Conservation (phyloP, 2,888 invertebrate species). For the Phengaris alcon region DNA sequence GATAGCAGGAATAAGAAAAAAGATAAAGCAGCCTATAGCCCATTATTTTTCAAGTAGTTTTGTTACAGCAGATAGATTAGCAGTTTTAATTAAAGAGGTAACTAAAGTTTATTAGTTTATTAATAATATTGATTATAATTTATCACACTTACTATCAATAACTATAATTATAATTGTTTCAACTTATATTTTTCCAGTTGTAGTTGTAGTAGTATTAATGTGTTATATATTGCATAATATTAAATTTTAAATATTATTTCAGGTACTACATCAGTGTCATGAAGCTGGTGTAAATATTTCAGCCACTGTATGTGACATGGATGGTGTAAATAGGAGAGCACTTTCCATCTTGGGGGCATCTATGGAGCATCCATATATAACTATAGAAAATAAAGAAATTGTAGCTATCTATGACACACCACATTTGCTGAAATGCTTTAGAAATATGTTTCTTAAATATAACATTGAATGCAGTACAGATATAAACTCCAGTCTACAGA, state of each 20-base stretch:
- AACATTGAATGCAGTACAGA: slow-evolving; percentile 34
- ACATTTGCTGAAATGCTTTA: slow-evolving; percentile 35
- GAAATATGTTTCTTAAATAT: slow-evolving; percentile 37
- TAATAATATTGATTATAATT: too few species aligned
- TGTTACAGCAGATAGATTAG: too few species aligned
- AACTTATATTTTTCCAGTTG: too few species aligned
- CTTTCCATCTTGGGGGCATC: background rate
- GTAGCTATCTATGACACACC: slow-evolving; percentile 24
- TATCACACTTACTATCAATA: too few species aligned
- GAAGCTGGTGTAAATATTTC: background rate
- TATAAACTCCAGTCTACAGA: slow-evolving; percentile 23
- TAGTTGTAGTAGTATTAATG: too few species aligned
- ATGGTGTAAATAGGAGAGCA: slow-evolving; percentile 1
- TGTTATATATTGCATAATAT: too few species aligned
- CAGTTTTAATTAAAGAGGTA: too few species aligned
- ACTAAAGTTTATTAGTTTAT: too few species aligned
- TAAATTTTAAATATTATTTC: background rate
- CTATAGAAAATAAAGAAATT: slow-evolving; percentile 32
- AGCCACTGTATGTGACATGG: background rate
- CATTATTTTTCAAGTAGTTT: too few species aligned
- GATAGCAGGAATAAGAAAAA: too few species aligned
- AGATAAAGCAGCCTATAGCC: too few species aligned
- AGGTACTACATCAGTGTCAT: slow-evolving; percentile 17
- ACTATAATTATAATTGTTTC: too few species aligned
- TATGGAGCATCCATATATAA: slow-evolving; percentile 23